phyloP scores from a whole-genome alignment of 2,888 invertebrate species.

The Mythimna albipuncta region DNA sequence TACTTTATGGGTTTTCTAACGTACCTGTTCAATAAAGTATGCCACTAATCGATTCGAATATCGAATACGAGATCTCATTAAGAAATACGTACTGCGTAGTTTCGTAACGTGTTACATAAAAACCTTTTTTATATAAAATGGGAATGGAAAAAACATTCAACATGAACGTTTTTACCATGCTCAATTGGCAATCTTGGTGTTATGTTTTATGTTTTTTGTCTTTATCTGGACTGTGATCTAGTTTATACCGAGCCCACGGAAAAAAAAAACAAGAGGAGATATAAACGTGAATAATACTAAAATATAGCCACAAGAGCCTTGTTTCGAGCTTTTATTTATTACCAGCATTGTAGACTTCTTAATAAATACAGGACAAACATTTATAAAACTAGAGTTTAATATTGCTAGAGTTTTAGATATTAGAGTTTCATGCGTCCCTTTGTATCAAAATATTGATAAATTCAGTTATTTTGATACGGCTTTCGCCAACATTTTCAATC shows the following conservation, averaged over 20 bases:
- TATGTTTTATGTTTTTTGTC: slow-evolving; percentile 37
- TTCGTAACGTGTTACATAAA: slow-evolving; percentile 41
- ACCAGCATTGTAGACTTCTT: too few species aligned
- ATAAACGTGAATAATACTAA: background rate
- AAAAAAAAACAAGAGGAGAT: background rate
- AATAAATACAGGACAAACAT: too few species aligned
- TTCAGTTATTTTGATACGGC: too few species aligned
- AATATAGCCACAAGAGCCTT: background rate
- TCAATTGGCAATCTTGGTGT: slow-evolving; percentile 34
- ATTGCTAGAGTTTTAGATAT: too few species aligned
- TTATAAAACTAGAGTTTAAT: too few species aligned
- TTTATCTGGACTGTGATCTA: slow-evolving; percentile 38
- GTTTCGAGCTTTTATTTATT: background rate
- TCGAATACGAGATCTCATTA: slow-evolving; percentile 46
- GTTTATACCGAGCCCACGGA: slow-evolving; percentile 17
- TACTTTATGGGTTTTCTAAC: too few species aligned
- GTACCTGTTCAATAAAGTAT: too few species aligned
- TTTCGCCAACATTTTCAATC: too few species aligned
- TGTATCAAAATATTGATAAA: too few species aligned
- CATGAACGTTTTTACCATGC: slow-evolving; percentile 49
- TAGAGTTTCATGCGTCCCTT: too few species aligned
- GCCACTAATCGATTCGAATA: slow-evolving; percentile 38
- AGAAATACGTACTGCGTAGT: slow-evolving; percentile 36
- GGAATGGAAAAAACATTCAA: slow-evolving; percentile 34
- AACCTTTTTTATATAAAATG: slow-evolving; percentile 42